Conservation (phyloP, 2,888 invertebrate species). For the Coenonympha arcania region DNA sequence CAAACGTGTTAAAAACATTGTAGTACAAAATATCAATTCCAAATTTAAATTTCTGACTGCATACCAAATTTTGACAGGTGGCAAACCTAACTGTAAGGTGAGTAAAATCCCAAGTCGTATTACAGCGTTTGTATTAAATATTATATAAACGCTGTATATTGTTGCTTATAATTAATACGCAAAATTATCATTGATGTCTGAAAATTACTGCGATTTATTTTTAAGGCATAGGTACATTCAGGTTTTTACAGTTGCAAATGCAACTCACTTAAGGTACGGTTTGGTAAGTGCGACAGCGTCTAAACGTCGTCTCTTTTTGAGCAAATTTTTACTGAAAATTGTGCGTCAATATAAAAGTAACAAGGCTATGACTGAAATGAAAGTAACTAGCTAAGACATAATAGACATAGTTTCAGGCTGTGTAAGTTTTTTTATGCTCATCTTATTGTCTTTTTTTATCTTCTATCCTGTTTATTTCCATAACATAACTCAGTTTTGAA, state of each 20-base stretch:
- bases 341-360: no score
- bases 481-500: no score
- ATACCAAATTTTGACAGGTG: constrained; percentile 22
- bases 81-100: constrained; percentile 24
- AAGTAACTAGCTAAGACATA: no score
- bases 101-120: constrained; percentile 22
- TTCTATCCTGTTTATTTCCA: no score
- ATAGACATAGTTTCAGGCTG: no score
- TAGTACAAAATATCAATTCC: background rate
- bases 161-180: constrained; percentile 35
- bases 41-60: constrained; percentile 10
- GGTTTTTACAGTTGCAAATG: constrained; percentile 8
- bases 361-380: no score
- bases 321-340: no score
- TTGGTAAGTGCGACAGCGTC: background rate
- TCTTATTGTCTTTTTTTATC: no score
- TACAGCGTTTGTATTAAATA: no score
- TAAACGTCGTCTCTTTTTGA: constrained; percentile 7
- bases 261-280: background rate
- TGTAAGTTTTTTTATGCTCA: no score
- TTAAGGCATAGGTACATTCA: constrained; percentile 41
- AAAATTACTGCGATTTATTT: constrained; percentile 48
- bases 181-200: constrained; percentile 39
- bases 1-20: background rate
- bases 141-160: constrained; percentile 25